A percentile compares a stretch with the other conserved stretches of the same genome.
These are phyloP conservation scores for Numenius phaeopus DNA, from an alignment of 2,797 vertebrate species.

Conservation along the genomic window DNA sequence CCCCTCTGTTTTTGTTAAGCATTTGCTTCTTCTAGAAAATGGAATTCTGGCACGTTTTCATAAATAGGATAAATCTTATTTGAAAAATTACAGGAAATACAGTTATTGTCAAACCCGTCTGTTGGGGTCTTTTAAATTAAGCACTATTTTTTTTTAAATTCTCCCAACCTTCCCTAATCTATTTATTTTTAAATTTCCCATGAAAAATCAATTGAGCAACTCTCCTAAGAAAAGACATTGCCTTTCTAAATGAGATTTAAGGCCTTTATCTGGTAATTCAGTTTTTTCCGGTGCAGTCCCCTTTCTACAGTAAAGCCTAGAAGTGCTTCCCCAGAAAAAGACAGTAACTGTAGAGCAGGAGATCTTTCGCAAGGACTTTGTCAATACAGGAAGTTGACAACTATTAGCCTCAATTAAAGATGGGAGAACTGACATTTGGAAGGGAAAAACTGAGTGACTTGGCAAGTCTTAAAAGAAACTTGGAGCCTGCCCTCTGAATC, in stretches of 20 bases:
- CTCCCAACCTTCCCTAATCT: background rate
- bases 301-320: background rate
- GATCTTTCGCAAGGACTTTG: background rate
- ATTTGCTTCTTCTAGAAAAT: background rate
- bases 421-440: background rate
- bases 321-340: background rate
- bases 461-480: slow-evolving; percentile 1
- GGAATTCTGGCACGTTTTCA: background rate
- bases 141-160: background rate
- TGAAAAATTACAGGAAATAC: background rate
- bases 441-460: background rate
- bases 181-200: background rate
- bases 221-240: background rate
- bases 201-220: background rate
- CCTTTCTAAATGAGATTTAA: background rate
- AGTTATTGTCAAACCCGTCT: background rate
- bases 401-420: background rate
- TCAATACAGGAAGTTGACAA: background rate
- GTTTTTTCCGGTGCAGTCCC: background rate
- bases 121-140: background rate
- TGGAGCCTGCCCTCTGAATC: background rate
- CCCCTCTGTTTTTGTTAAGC: background rate
- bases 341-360: background rate
- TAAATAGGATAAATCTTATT: background rate
- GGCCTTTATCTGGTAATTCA: background rate